Base-by-base conservation (phyloP, 2,888 invertebrate species). In the Stictocephala bisonia region DNA sequence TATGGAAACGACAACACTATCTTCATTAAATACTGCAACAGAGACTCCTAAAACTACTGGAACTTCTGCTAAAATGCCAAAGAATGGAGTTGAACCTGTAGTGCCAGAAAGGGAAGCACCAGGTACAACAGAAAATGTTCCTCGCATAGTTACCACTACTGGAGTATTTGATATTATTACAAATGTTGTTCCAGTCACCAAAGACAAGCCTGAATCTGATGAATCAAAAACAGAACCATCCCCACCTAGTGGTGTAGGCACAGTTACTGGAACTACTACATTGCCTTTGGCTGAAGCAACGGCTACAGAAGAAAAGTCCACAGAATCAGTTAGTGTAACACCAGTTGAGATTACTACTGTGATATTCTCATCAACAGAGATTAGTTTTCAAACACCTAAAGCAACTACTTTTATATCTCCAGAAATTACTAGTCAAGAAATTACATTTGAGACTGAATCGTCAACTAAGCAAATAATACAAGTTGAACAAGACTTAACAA, bases 61-160 rank as follows among this genome's bases (percentile, higher is more conserved):
- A 56, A 41, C 56, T 13, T 56, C 70, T 41, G 56, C 27, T 4
- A 70, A 70, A 41, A 70, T 70, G 70, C 70, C 70, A 40, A 70
- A 70, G 70, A 70, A 70, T 56, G 70, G 29, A 3, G 70, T 22
- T 41, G 56, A 70, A 41, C 70, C 70, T 53, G 27, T 56, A 24
- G 40, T 70, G 6, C 51, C 51, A 22, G 50, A 31, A 13, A 71
- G 18, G n/a, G 64, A 71, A 35, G 66, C 53, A 11, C 11, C 70
- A 40, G 70, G 40, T 41, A 53, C 70, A 56, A 51, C 24, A 20
- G 44, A 27, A 3, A 40, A 53, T 53, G 68, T 50, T 18, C 51
- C 51, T 31, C 50, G 50, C 9, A 48, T 51, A 68, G 48, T 58
- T 71, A 71, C 69, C 51, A 31, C 53, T 2, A 69, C 69, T 9